Base-by-base conservation (phyloP, 2,797 vertebrate species). In the Aphelocoma californica region DNA sequence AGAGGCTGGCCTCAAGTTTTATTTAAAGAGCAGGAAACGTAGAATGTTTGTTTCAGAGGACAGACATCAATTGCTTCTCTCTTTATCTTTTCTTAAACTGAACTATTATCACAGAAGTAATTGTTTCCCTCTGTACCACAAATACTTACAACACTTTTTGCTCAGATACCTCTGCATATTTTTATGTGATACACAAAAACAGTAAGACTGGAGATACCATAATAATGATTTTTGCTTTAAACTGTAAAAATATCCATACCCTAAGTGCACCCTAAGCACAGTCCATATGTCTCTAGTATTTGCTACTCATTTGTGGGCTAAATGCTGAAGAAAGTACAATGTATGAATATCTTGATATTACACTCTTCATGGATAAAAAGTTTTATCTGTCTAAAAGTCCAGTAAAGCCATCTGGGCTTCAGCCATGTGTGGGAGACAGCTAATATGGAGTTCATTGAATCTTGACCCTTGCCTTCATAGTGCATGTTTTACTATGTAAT, bases 251-350 rank as follows among this genome's bases (percentile, higher is more conserved):
- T 82, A 51, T 3, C 2, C 20, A 34, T 3, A 34, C 1, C 4
- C 1, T 44, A 81, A 64, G 3, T 31, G 23, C 57, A 25, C 2
- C 0, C 1, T 19, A 17, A 60, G 7, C 7, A 48, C 23, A 85
- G 24, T 6, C 10, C 10, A 6, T 3, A 4, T 16, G 8, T 21
- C 7, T 10, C 3, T n/a, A 36, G 1, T 53, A n/a, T 67, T 71
- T 74, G 14, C 20, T 54, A 10, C 34, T 65, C 0, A 0, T 44
- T 82, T 29, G 38, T 58, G 18, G 20, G 18, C 50, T 9, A 81
- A 48, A 62, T n/a, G 16, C 12, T 70, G n/a, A 60, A 57, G 32
- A 53, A 80, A 84, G 7, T 6, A 62, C 5, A 29, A 7, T 48
- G 53, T 3, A 4, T 31, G 1, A 77, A 48, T 34, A 48, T 4